Evolutionary conservation across 2,888 invertebrate genomes (phyloP), one percentile per base, ranked within the genome.

Genomic region (Polyommatus icarus): DNA sequence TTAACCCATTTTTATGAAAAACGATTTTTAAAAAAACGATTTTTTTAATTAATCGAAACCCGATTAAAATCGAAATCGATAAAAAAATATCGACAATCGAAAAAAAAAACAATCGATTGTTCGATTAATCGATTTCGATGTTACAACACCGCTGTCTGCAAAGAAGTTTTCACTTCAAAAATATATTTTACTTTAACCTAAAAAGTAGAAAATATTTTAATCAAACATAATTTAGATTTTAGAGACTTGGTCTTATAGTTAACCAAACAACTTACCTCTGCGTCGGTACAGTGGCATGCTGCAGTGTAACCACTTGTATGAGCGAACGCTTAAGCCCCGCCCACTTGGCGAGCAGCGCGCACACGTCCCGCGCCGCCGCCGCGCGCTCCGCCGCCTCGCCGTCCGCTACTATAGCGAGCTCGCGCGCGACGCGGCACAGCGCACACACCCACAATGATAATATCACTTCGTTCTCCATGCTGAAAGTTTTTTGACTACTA

Each of bases 381-480:
- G 46, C 46, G 24, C 46, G 29, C 40, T 78, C 76, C 77, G 77
- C 78, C 76, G 20, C 77, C 46, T 75, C 78, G 78, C 57, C 79
- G 29, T 7, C 40, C 24, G 24, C 20, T 57, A 12, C 8, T 18
- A 15, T n/a, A 3, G 18, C 18, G 0, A 57, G 7, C 36, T 57
- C 36, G 7, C 57, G 57, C 10, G 71, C 77, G 32, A 81, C 76
- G 76, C 91, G 89, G 15, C 86, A 84, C 71, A 86, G 82, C 77
- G 82, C 85, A 83, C 91, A 91, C 59, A 91, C 87, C 92, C 92
- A 93, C 18, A 89, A 82, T 0, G 87, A 87, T 71, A 90, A 78
- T 71, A 92, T 89, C 1, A 83, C 83, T 71, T 92, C 91, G 79
- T 90, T 84, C 15, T 88, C 86, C 0, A 84, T 80, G 78, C 93